Base-by-base conservation (phyloP, 2,113 vertebrate species). In the Etheostoma spectabile region DNA sequence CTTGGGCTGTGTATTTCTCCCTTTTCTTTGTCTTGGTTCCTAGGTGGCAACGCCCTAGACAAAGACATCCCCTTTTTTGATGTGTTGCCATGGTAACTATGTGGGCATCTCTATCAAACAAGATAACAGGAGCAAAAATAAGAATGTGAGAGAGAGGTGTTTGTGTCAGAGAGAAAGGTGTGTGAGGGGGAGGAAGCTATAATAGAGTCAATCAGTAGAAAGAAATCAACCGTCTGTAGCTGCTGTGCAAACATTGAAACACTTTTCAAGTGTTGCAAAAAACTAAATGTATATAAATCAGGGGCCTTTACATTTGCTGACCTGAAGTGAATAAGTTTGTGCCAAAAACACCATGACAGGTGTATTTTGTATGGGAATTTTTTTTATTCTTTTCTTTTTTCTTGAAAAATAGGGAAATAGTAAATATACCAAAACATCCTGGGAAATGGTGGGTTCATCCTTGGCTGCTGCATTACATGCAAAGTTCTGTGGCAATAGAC, bases 81-180 rank as follows among this genome's bases (percentile, higher is more conserved):
- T 42, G 62, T 52, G 94, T 94, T 94, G 78, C 93, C 88, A 94
- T 94, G 88, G 93, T 88, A 94, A 95, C 94, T 90, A 83, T 87
- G 83, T 85, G 79, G 87, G 91, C 78, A 93, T 93, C 79, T 93
- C 67, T 83, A 89, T 89, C 86, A 89, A 87, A 89, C 84, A 80
- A 80, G 83, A 91, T 86, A 87, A 80, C 64, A 69, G 80, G 55
- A 87, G 68, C 57, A 67, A 84, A 87, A 85, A 88, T 84, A 86
- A 83, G 73, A 64, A 64, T 35, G 52, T 76, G 68, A 82, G 84
- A 83, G 56, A 74, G 81, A 77, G 61, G 62, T 69, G 76, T 77
- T 48, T 67, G 30, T 62, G 76, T 16, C 30, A 51, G 57, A 77
- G 64, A 75, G 33, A 59, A 55, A 79, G 55, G 75, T 86, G 75